These are phyloP conservation scores for Typhlomys cinereus DNA, from an alignment of 2,113 vertebrate species.

Conservation along the genomic window DNA sequence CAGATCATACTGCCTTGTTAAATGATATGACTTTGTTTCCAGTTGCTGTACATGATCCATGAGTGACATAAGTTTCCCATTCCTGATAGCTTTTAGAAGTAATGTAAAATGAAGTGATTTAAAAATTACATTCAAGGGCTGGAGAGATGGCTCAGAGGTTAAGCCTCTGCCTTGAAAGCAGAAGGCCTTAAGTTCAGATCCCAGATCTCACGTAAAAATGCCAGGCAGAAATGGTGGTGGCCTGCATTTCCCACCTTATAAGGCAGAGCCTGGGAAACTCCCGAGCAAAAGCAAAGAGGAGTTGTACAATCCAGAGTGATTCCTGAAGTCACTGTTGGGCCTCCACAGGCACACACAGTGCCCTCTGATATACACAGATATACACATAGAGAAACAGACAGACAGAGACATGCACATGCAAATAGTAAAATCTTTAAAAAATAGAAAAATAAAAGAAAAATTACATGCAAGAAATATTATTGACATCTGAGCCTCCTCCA, in stretches of 20 bases:
- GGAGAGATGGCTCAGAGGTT: too few relatives aligned
- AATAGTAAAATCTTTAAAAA: neutral
- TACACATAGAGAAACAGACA: neutral
- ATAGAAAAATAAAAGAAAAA: neutral
- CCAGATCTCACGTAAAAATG: neutral
- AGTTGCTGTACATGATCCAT: neutral
- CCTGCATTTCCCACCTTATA: neutral
- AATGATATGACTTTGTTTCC: accelerated
- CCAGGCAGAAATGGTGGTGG: too few relatives aligned
- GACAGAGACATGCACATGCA: neutral
- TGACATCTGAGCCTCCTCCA: neutral
- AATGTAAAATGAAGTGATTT: neutral
- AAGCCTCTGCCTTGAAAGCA: neutral
- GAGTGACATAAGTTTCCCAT: accelerated
- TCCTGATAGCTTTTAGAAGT: too few relatives aligned
- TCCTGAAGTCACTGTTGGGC: neutral
- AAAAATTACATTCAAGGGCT: neutral
- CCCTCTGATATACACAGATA: neutral
- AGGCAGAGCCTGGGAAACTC: neutral
- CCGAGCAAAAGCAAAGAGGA: too few relatives aligned
- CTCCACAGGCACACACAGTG: neutral
- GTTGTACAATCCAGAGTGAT: too few relatives aligned
- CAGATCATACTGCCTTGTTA: neutral
- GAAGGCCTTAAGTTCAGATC: neutral
- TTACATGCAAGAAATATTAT: neutral